phyloP scores from a whole-genome alignment of 2,888 invertebrate species.

The Sarcophaga carnaria region DNA sequence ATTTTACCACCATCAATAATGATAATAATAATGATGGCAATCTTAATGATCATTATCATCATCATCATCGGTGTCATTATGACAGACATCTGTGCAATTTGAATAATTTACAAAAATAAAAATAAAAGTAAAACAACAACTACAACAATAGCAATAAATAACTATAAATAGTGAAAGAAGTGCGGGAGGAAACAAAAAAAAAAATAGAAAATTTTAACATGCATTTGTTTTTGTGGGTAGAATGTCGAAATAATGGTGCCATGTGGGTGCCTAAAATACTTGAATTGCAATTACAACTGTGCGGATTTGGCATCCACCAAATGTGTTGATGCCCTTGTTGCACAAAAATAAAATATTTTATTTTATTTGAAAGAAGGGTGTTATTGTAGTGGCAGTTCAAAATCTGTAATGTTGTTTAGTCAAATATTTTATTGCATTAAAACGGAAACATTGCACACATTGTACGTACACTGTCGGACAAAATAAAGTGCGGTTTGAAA shows the following conservation, averaged over 20 bases:
- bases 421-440: neutral
- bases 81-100: slow-evolving; percentile 29
- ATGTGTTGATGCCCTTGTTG: neutral
- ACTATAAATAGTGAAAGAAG: slow-evolving; percentile 1
- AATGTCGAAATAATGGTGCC: neutral
- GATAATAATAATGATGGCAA: slow-evolving; percentile 9
- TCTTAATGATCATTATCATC: slow-evolving; percentile 15
- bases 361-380: neutral
- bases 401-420: neutral
- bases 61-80: neutral
- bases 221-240: neutral
- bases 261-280: neutral
- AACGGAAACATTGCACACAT: neutral
- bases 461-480: no score
- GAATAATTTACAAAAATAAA: slow-evolving; percentile 14
- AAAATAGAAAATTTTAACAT: no score
- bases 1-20: slow-evolving; percentile 2
- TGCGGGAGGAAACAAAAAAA: no score
- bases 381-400: neutral
- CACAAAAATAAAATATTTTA: no score
- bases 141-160: slow-evolving; percentile 13
- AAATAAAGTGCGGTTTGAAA: no score
- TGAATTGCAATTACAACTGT: neutral
- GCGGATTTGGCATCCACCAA: no score
- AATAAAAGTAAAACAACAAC: neutral